Evolutionary conservation across 2,113 vertebrate species (phyloP).

Genomic region (Todiramphus saurophagus): DNA sequence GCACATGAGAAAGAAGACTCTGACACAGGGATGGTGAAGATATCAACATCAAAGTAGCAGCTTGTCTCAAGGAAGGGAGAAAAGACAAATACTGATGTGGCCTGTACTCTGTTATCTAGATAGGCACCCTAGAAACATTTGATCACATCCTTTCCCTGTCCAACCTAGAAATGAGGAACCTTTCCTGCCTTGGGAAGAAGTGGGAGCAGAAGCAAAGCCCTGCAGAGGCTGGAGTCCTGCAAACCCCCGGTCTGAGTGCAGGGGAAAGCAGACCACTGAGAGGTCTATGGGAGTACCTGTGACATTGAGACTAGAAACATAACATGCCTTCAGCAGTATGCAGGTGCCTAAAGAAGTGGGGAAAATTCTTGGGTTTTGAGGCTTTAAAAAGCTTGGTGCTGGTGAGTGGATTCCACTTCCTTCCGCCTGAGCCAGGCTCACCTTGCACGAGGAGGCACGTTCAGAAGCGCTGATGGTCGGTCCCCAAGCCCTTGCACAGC

Average conservation of each 20-base stretch:
- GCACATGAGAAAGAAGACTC: neutral
- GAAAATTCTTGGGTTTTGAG: neutral
- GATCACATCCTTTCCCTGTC: neutral
- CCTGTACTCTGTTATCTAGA: neutral
- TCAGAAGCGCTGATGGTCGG: rapidly evolving
- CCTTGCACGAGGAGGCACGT: rapidly evolving
- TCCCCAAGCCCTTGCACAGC: neutral
- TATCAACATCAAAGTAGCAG: neutral
- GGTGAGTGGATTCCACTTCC: neutral
- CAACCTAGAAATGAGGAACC: neutral
- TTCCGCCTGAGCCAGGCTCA: neutral
- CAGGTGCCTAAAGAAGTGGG: neutral
- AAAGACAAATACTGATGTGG: neutral
- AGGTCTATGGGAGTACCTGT: rapidly evolving
- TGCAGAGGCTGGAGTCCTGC: neutral
- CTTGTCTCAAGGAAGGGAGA: neutral
- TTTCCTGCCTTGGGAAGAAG: neutral
- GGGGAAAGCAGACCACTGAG: neutral
- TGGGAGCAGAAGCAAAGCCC: rapidly evolving
- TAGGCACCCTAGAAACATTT: neutral
- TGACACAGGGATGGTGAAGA: neutral
- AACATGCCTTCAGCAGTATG: neutral
- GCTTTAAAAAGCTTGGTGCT: neutral
- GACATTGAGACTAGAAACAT: neutral
- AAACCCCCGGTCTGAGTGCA: neutral